Conservation (phyloP, 2,113 vertebrate genomes). For the Ceyx melanurus region DNA sequence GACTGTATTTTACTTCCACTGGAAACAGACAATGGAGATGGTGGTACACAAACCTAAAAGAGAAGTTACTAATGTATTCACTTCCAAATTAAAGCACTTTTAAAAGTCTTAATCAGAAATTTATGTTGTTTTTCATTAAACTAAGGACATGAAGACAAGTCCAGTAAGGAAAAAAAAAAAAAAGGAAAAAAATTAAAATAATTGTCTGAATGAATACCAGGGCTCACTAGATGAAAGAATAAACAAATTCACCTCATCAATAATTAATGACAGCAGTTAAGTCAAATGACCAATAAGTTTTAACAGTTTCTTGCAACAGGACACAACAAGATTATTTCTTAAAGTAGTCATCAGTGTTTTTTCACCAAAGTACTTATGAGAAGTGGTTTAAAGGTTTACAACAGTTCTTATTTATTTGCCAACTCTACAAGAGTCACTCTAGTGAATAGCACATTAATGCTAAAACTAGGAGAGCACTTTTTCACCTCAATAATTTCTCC, state of each 20-base stretch:
- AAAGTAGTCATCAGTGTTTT: not conserved
- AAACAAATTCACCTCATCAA: not conserved
- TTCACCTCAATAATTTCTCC: not conserved
- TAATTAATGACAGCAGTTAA: not conserved
- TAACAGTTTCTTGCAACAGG: not conserved
- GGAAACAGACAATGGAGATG: constrained; percentile 26
- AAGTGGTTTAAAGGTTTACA: not conserved
- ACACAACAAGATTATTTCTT: not conserved
- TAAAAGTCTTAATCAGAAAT: not conserved
- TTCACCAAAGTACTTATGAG: not conserved
- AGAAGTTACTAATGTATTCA: not conserved
- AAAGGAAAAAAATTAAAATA: not conserved
- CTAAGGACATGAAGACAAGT: not conserved
- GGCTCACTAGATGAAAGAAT: not conserved
- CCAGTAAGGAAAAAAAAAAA: not conserved
- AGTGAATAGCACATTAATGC: not conserved
- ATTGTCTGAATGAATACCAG: not conserved
- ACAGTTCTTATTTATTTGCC: not conserved
- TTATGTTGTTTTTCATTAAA: not conserved
- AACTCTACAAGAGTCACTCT: not conserved
- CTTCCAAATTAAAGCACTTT: not conserved
- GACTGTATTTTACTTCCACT: constrained; percentile 32
- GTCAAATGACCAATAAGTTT: not conserved
- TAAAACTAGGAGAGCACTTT: not conserved
- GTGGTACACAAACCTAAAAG: constrained; percentile 54